These are phyloP conservation scores for Drosophila leonis DNA, from an alignment of 2,888 invertebrate genomes.

Conservation along the genomic window DNA sequence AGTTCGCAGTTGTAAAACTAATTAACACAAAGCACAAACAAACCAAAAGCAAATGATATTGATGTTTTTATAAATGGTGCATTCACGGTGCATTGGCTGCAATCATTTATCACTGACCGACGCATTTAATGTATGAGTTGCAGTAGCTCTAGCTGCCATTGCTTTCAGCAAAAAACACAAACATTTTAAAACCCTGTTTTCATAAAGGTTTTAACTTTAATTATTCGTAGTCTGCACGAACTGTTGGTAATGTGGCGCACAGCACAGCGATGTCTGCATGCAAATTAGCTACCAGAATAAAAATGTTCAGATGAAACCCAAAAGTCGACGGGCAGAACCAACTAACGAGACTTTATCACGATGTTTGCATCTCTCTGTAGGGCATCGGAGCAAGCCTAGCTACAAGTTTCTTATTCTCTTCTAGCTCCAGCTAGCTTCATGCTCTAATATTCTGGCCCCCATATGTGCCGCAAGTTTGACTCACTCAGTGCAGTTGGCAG, in stretches of 20 bases:
- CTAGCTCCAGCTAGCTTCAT: conserved; percentile 64
- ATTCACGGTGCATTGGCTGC: conserved; percentile 2
- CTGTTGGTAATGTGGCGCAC: conserved; percentile 28
- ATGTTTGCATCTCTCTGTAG: conserved; percentile 20
- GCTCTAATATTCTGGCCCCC: conserved; percentile 68
- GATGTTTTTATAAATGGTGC: conserved; percentile 2
- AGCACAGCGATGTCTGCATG: conserved; percentile 39
- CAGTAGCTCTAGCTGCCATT: not conserved
- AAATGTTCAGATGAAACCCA: conserved; percentile 28
- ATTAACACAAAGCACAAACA: not conserved
- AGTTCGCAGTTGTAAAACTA: conserved; percentile 1
- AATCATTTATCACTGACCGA: conserved; percentile 34
- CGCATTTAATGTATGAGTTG: not conserved
- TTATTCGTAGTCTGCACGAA: conserved; percentile 36
- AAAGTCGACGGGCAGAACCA: conserved; percentile 33
- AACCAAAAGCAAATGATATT: not conserved
- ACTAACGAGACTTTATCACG: conserved; percentile 52
- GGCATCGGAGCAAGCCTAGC: conserved; percentile 5
- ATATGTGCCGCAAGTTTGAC: conserved; percentile 35
- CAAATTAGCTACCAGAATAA: conserved; percentile 62
- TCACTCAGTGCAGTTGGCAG: conserved; percentile 21
- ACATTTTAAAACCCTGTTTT: not conserved
- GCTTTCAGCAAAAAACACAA: not conserved
- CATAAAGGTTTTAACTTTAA: conserved; percentile 29
- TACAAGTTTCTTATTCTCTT: conserved; percentile 51